Conservation (phyloP, 53 echinoderm and acorn worm genomes). For the Stichopus horrens region DNA sequence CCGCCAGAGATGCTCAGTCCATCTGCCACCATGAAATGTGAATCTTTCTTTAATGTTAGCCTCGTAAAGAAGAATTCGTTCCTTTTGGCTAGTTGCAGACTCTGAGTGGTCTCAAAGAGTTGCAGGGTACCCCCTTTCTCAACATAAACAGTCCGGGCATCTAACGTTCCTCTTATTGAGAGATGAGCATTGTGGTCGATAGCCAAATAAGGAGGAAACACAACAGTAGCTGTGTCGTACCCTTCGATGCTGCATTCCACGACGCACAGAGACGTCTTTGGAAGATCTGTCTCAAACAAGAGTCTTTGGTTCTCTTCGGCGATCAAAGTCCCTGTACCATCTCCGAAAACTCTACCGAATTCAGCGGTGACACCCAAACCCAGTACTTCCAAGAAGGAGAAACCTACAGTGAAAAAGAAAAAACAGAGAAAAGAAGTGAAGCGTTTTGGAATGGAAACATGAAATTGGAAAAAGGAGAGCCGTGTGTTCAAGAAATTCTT, state of each 20-base stretch:
- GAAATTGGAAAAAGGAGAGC: too few species aligned
- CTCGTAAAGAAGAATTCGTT: constrained; percentile 66
- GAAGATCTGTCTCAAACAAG: constrained; percentile 56
- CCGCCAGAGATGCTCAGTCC: constrained; percentile 70
- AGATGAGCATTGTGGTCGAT: constrained; percentile 65
- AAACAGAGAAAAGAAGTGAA: neutral
- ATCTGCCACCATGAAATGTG: constrained; percentile 48
- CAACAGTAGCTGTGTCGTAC: constrained; percentile 52
- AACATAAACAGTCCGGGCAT: constrained; percentile 57
- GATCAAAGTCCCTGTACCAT: constrained; percentile 67
- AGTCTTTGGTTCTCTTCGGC: constrained; percentile 57
- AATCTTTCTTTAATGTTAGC: constrained; percentile 63
- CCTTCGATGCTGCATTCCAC: constrained; percentile 67
- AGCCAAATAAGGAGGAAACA: constrained; percentile 67
- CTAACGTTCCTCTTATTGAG: constrained; percentile 58
- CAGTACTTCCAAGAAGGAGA: constrained; percentile 47
- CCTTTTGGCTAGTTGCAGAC: constrained; percentile 43
- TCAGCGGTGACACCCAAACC: constrained; percentile 45
- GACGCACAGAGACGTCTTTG: constrained; percentile 51
- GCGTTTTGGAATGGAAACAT: too few species aligned
- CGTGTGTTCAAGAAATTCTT: too few species aligned
- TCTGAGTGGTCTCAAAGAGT: constrained; percentile 52
- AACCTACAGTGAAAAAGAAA: constrained; percentile 20
- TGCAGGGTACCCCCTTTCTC: constrained; percentile 63
- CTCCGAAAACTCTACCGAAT: constrained; percentile 63